Evolutionary conservation across 2,888 invertebrate species (phyloP), one percentile per base, ranked within the genome.

Genomic region (Drosophila demipolita): DNA sequence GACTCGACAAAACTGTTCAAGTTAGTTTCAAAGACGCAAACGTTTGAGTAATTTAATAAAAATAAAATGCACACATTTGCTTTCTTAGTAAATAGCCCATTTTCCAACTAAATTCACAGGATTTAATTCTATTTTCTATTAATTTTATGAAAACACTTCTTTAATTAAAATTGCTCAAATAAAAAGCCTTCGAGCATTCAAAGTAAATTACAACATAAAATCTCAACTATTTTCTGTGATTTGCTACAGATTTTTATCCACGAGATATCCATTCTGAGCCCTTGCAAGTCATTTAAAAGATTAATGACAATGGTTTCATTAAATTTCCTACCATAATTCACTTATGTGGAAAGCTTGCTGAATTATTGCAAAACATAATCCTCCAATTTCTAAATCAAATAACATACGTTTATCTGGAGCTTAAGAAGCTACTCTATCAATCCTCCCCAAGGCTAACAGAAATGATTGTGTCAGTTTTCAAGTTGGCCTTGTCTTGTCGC

Each of bases 391-490:
- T 12, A 20, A 11, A 53, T 32, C 40, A 48, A 42, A 71, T 26
- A 59, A 38, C 26, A 5, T 36, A 50, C 35, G 53, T 63, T 64
- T 54, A 60, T 52, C 52, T 32, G 53, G 9, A 12, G 52, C 49
- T 62, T 29, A 40, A 9, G 38, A 38, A 38, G 36, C 23, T 8
- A 8, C 15, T 29, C n/a, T 0, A 26, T 20, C 35, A n/a, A 3
- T 50, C 26, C 12, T 11, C 35, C 11, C 36, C 32, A 20, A 32
- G 36, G 2, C 40, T 11, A 20, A 29, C 26, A 6, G 11, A 48
- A 71, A 66, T 61, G 40, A 68, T 76, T 76, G 76, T 62, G 32
- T 49, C 26, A 52, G 61, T 64, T 63, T 26, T 48, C 50, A 17
- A 55, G 61, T 54, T 57, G 59, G 29, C 42, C 42, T 48, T 59